Conservation (phyloP, 1,140 invertebrate species). For the Marisa cornuarietis region DNA sequence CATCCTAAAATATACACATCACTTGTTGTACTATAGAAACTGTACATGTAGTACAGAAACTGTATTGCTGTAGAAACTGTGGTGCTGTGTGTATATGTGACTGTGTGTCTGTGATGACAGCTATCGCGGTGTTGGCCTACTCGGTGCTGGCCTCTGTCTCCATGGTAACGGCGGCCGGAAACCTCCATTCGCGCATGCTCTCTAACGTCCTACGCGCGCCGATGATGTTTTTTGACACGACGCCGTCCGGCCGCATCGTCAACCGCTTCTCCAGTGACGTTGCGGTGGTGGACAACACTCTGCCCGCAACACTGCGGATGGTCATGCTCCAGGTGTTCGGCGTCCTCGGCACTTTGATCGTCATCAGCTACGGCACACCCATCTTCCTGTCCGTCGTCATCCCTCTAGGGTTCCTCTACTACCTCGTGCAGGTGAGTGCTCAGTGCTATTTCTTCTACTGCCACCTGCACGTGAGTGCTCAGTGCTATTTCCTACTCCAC, state of each 20-base stretch:
- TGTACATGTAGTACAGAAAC: no score
- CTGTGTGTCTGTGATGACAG: constrained; percentile 23
- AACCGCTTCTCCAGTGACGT: constrained; percentile 69
- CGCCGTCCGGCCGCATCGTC: constrained; percentile 71
- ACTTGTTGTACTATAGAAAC: no score
- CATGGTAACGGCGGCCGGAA: constrained; percentile 73
- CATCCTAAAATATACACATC: no score
- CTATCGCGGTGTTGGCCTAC: constrained; percentile 42
- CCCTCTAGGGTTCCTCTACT: constrained; percentile 87
- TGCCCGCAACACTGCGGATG: constrained; percentile 46
- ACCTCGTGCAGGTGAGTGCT: constrained; percentile 77
- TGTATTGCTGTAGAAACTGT: background rate
- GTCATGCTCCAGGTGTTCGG: constrained; percentile 40
- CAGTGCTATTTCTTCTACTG: no score
- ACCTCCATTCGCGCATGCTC: constrained; percentile 81
- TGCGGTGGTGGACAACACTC: constrained; percentile 52
- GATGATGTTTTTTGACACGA: constrained; percentile 74
- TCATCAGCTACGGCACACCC: constrained; percentile 68
- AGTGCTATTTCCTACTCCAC: no score
- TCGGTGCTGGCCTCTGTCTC: constrained; percentile 36
- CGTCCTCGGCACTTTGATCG: constrained; percentile 25
- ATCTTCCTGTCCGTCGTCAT: constrained; percentile 84
- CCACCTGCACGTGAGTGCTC: no score
- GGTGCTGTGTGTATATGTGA: background rate
- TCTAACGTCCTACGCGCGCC: constrained; percentile 69